These are phyloP conservation scores for Caenorhabditis sulstoni DNA, from an alignment of 2,888 invertebrate genomes.

Conservation along the genomic window DNA sequence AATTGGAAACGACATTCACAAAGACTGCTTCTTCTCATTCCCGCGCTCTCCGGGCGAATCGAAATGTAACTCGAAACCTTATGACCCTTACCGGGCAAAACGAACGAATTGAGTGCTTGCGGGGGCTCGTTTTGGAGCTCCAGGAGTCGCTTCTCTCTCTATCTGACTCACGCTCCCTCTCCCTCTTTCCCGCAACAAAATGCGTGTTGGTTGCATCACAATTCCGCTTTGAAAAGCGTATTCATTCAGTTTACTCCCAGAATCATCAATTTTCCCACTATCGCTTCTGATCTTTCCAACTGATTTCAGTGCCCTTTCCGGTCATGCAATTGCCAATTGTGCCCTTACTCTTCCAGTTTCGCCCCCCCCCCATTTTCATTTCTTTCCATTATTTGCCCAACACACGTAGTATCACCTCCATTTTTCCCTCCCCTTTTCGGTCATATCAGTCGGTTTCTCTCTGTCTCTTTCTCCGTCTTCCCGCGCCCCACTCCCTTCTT, in stretches of 20 bases:
- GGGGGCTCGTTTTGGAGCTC: too few species aligned
- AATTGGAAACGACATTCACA: too few species aligned
- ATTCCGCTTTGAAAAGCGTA: neutral
- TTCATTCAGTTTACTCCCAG: neutral
- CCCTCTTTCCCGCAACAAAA: neutral
- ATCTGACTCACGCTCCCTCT: too few species aligned
- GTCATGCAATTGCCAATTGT: neutral
- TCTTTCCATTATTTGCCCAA: slow-evolving; percentile 44
- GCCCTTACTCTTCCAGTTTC: too few species aligned
- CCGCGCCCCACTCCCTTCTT: slow-evolving; percentile 11
- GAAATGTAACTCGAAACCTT: too few species aligned
- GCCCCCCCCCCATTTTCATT: slow-evolving; percentile 6
- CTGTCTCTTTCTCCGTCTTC: neutral
- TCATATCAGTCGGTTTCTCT: slow-evolving; percentile 42
- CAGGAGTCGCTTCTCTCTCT: too few species aligned
- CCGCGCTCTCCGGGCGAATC: too few species aligned
- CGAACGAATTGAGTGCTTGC: too few species aligned
- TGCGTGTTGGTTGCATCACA: too few species aligned
- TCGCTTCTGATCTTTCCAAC: slow-evolving; percentile 22
- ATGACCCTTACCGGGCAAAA: too few species aligned
- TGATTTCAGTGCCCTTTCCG: slow-evolving; percentile 35
- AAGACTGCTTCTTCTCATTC: too few species aligned
- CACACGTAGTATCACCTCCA: slow-evolving; percentile 39
- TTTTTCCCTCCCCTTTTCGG: slow-evolving; percentile 5
- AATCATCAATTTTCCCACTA: neutral